These are phyloP conservation scores for Varecia variegata DNA, from an alignment of 2,797 vertebrate genomes.

Conservation along the genomic window DNA sequence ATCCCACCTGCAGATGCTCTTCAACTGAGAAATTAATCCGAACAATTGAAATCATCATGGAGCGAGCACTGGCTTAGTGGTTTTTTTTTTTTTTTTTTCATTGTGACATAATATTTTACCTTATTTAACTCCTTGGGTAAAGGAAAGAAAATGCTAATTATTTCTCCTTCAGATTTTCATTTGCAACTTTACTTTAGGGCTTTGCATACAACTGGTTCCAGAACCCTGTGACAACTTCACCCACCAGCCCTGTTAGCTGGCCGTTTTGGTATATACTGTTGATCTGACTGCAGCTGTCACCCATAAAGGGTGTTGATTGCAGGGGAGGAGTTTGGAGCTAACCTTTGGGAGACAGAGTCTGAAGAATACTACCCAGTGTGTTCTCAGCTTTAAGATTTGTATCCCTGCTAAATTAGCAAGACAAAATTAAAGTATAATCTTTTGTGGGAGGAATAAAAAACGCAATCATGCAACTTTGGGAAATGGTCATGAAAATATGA, in stretches of 20 bases:
- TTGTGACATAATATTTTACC: not conserved
- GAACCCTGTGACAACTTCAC: not conserved
- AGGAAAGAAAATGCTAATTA: slow-evolving; percentile 3
- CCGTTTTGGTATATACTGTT: fast-evolving
- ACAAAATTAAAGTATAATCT: not conserved
- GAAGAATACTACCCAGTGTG: not conserved
- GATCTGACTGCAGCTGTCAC: not conserved
- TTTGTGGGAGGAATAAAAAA: not conserved
- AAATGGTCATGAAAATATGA: not conserved
- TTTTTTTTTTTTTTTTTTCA: not conserved
- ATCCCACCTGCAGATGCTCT: slow-evolving; percentile 27
- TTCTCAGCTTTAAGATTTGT: not conserved
- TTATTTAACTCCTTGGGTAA: slow-evolving; percentile 8
- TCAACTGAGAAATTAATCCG: slow-evolving; percentile 39
- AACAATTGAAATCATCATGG: not conserved
- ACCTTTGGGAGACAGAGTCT: not conserved
- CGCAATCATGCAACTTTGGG: not conserved
- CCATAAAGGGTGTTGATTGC: not conserved
- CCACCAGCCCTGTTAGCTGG: not conserved
- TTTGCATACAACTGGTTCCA: not conserved
- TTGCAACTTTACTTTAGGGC: slow-evolving; percentile 5
- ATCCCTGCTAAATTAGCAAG: not conserved
- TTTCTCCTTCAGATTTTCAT: slow-evolving; percentile 40
- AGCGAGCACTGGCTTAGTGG: not conserved
- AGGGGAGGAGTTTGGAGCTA: not conserved